Evolutionary conservation across 2,113 vertebrate species (phyloP).

Genomic region (Myotis davidii): DNA sequence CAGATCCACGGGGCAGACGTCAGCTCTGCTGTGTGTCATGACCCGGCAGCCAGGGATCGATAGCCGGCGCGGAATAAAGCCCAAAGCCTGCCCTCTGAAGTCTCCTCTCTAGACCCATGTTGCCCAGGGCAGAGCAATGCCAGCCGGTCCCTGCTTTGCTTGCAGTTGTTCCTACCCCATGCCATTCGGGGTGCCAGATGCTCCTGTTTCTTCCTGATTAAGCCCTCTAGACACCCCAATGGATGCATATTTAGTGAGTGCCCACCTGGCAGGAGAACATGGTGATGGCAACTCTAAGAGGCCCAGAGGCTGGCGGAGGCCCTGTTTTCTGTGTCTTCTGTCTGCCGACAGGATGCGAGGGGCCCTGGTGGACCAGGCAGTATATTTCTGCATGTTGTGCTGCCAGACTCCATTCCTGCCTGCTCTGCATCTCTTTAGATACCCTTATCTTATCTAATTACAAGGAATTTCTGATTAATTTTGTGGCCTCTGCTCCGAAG

Average conservation of each 20-base stretch:
- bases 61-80: conserved; percentile 79
- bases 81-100: conserved; percentile 49
- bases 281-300: neutral
- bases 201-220: conserved; percentile 63
- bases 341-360: conserved; percentile 50
- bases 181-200: conserved; percentile 71
- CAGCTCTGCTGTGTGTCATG: conserved; percentile 76
- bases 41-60: conserved; percentile 82
- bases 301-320: conserved; percentile 24
- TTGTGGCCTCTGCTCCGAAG: conserved; percentile 79
- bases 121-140: neutral
- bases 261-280: conserved; percentile 61
- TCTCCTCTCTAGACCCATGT: conserved; percentile 42
- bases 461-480: conserved; percentile 84
- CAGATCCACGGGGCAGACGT: conserved; percentile 81
- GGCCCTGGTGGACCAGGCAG: conserved; percentile 12
- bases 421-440: conserved; percentile 65
- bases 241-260: conserved; percentile 62
- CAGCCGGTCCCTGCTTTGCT: conserved; percentile 58
- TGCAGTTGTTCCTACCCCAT: neutral
- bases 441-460: conserved; percentile 85
- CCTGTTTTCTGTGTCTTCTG: conserved; percentile 21
- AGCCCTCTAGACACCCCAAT: conserved; percentile 30
- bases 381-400: conserved; percentile 8
- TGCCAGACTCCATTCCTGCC: conserved; percentile 46